Base-by-base conservation (phyloP, 2,797 vertebrate genomes). In the Acestrorhynchus altus region DNA sequence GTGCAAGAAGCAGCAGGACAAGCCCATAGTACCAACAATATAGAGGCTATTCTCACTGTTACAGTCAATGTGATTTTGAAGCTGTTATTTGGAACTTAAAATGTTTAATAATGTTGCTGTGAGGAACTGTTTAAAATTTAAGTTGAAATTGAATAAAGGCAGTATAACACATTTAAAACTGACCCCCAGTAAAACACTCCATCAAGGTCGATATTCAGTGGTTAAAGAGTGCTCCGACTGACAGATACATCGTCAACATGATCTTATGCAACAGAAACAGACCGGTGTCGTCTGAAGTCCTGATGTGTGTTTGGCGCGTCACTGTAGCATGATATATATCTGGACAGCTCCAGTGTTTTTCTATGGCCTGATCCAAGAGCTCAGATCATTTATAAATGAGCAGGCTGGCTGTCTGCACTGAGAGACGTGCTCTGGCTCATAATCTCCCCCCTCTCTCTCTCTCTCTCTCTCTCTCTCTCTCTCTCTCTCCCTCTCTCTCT, bases 311-410 rank as follows among this genome's bases (percentile, higher is more conserved):
- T 89, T 87, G 89, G 92, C 88, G 83, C 85, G 79, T 78, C 83
- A 42, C 87, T 87, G 90, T 85, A 90, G 87, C 82, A 54, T 64
- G 84, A 86, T 90, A 93, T 90, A 80, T 83, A 82, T 87, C 88
- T 77, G 72, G 91, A 91, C 92, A 91, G 90, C 85, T 87, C 85
- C 88, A 90, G 78, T 79, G 88, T 90, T 91, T 88, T 88, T 84
- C 89, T 85, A 79, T 80, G 86, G 88, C 83, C 88, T 86, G 89
- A 91, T 91, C 87, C 89, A 91, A 86, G 80, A 81, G 49, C 88
- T 92, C 80, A 91, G 90, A 93, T 93, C 89, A 94, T 93, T 92
- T 92, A 93, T 92, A 91, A 91, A 93, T 93, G 91, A 93, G 90
- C 87, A 87, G 89, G 87, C 87, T 88, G 91, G 86, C 83, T 81